Percentiles rank a stretch among this genome's conserved stretches.
These are phyloP conservation scores for Prionailurus bengalensis DNA, from an alignment of 2,113 vertebrate species.

Conservation along the genomic window DNA sequence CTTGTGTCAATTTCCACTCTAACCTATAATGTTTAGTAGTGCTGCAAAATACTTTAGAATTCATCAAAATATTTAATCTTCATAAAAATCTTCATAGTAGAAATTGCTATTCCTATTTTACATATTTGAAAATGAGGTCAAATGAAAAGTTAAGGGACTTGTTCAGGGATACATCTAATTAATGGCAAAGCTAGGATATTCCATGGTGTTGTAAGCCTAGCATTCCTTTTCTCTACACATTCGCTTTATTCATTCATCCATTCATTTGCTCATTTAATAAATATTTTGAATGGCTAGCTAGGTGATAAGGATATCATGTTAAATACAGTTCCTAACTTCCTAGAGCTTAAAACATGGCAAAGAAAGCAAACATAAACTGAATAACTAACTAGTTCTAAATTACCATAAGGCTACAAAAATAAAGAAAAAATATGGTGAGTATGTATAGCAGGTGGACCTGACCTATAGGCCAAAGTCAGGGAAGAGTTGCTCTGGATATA, in stretches of 20 bases:
- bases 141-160: background rate
- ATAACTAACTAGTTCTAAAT: constrained; percentile 31
- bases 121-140: constrained; percentile 33
- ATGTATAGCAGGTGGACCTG: background rate
- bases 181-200: background rate
- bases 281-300: background rate
- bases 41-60: background rate
- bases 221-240: background rate
- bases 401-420: background rate
- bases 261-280: background rate
- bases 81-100: background rate
- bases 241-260: background rate
- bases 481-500: background rate
- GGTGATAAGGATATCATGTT: background rate
- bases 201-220: background rate
- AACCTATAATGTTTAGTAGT: background rate
- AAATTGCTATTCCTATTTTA: constrained; percentile 32
- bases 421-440: background rate
- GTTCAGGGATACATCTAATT: background rate
- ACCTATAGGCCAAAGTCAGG: background rate
- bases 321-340: background rate
- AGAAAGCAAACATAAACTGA: constrained; percentile 2
- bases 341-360: background rate
- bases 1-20: background rate
- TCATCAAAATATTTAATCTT: background rate